Base-by-base conservation (phyloP, 35 echinoderm and acorn worm genomes). In the Patiria miniata region DNA sequence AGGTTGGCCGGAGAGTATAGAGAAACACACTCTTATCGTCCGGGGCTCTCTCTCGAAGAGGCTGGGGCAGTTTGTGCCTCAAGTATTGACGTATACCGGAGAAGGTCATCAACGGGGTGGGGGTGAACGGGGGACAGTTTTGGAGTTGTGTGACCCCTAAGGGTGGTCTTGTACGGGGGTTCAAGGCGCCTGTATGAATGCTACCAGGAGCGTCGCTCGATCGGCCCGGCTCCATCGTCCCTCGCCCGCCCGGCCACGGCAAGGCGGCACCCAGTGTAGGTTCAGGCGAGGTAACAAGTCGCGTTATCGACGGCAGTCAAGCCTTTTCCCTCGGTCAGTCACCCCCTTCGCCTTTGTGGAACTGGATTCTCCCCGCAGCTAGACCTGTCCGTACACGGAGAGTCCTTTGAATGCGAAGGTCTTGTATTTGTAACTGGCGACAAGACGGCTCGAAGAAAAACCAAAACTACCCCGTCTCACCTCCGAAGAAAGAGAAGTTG, bases 201-300 rank as follows among this genome's bases (percentile, higher is more conserved):
- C 19, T 34, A 73, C 65, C 65, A 23, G 65, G 65, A 73, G 65
- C 65, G 26, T 32, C 65, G 65, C 65, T 73, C 65, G 65, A 73
- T 73, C 65, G 34, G 34, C 2, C 15, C 65, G 65, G 65, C 65
- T 32, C 65, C 65, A 34, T 73, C 65, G 34, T 73, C 26, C 34
- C 65, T 23, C 65, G 65, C 34, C 65, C 21, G 65, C 26, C 65
- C 65, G 34, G 65, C 21, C 65, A 73, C 65, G 65, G 65, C 34
- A 36, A 73, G 65, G 65, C 65, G 65, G 23, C 34, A 15, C 65
- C 65, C 10, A 22, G 14, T 0, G 10, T 22, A 26, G 65, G 65
- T 73, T 73, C 65, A 73, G 14, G 65, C 65, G 65, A 73, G 65
- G 65, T 73, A 73, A 30, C 19, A 10, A 30, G 29, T 10, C 65